These are phyloP conservation scores for Tetramorium simillimum DNA, from an alignment of 1,140 invertebrate genomes.

Conservation along the genomic window DNA sequence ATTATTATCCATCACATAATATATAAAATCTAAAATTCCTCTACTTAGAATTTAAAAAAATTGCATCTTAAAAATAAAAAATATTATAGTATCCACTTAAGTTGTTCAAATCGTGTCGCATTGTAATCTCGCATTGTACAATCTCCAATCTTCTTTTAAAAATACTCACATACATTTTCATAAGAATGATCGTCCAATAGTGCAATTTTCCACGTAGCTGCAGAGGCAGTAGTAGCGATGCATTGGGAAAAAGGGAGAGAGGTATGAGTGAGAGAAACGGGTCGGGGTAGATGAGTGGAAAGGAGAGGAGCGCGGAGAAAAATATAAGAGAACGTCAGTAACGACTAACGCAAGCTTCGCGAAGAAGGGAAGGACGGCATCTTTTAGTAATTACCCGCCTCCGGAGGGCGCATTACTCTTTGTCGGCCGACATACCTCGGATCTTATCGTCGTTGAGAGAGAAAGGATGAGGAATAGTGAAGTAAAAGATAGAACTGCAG, in stretches of 20 bases:
- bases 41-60: no score
- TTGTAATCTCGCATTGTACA: slow-evolving; percentile 4
- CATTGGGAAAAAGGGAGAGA: background rate
- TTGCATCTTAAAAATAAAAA: background rate
- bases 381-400: slow-evolving; percentile 72
- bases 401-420: slow-evolving; percentile 72
- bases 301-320: slow-evolving; percentile 4
- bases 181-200: slow-evolving; percentile 3
- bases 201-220: slow-evolving; percentile 3
- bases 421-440: slow-evolving; percentile 60
- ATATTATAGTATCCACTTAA: background rate
- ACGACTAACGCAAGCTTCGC: slow-evolving; percentile 43
- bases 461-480: slow-evolving; percentile 28
- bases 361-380: slow-evolving; percentile 56
- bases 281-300: background rate
- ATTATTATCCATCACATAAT: no score
- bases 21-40: no score
- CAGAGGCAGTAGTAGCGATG: background rate
- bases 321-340: slow-evolving; percentile 49
- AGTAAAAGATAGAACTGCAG: slow-evolving; percentile 21
- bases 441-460: slow-evolving; percentile 60
- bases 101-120: background rate
- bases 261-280: background rate
- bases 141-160: background rate
- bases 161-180: slow-evolving; percentile 22